phyloP scores from a whole-genome alignment of 2,797 vertebrate species.

The Novumbra hubbsi region DNA sequence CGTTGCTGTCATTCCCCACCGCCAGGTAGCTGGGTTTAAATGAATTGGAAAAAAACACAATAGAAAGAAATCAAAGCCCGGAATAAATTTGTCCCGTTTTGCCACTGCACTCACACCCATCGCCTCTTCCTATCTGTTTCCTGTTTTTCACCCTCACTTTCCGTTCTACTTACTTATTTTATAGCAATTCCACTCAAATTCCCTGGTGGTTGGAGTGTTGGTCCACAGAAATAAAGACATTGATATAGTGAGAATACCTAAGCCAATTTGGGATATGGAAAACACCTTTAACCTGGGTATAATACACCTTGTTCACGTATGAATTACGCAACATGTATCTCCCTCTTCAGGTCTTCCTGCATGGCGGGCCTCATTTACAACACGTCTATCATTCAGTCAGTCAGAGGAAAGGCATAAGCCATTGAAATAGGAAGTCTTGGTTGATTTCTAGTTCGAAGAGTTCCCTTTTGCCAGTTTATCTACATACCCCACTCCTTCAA shows the following conservation, averaged over 20 bases:
- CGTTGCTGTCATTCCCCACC: conserved; percentile 33
- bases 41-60: neutral
- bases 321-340: too few relatives aligned
- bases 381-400: conserved; percentile 4
- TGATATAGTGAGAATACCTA: too few relatives aligned
- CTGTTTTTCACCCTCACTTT: neutral
- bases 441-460: neutral
- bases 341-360: neutral
- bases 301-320: too few relatives aligned
- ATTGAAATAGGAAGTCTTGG: neutral
- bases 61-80: conserved; percentile 6
- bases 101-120: neutral
- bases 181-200: neutral
- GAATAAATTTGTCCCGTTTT: conserved; percentile 11
- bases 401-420: neutral
- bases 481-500: neutral
- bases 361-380: neutral
- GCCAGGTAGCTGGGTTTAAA: conserved; percentile 27
- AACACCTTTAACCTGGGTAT: too few relatives aligned
- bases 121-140: neutral
- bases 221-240: too few relatives aligned
- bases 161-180: neutral
- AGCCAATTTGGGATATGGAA: too few relatives aligned
- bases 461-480: neutral
- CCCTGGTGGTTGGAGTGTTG: too few relatives aligned